phyloP scores from a whole-genome alignment of 2,797 vertebrate species.

The Lemur catta region DNA sequence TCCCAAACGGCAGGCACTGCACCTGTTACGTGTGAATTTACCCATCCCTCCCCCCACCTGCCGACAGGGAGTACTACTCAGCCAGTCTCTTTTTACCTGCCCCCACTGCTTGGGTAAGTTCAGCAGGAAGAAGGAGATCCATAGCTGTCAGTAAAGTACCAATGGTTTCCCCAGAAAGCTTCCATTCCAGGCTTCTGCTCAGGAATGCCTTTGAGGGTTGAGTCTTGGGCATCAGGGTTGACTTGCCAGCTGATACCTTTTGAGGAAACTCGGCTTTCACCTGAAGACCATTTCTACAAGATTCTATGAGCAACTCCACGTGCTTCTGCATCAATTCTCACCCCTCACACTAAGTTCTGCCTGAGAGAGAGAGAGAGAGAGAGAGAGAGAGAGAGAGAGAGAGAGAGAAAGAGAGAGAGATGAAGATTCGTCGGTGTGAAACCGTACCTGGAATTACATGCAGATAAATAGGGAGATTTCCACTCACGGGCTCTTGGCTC shows the following conservation, averaged over 20 bases:
- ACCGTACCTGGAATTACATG: background rate
- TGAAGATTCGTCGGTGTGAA: background rate
- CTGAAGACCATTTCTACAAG: background rate
- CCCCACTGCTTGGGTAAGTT: too few relatives aligned
- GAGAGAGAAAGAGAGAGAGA: background rate
- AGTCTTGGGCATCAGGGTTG: background rate
- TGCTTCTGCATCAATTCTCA: background rate
- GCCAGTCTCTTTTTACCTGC: background rate
- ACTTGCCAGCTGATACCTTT: background rate
- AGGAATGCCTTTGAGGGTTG: background rate
- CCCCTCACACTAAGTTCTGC: background rate
- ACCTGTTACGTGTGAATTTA: too few relatives aligned
- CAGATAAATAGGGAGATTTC: background rate
- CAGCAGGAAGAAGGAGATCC: rapidly evolving
- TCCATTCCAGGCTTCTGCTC: background rate
- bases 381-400: background rate
- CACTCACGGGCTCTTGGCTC: background rate
- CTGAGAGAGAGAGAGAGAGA: background rate
- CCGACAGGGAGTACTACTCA: background rate
- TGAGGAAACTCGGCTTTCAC: background rate
- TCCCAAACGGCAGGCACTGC: too few relatives aligned
- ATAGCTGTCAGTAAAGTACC: background rate
- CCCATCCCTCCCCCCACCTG: too few relatives aligned
- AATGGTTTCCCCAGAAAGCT: background rate
- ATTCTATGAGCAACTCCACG: background rate